A percentile compares a stretch with the other conserved stretches of the same genome.
These are phyloP conservation scores for Trachurus trachurus DNA, from an alignment of 2,797 vertebrate genomes.

Conservation along the genomic window DNA sequence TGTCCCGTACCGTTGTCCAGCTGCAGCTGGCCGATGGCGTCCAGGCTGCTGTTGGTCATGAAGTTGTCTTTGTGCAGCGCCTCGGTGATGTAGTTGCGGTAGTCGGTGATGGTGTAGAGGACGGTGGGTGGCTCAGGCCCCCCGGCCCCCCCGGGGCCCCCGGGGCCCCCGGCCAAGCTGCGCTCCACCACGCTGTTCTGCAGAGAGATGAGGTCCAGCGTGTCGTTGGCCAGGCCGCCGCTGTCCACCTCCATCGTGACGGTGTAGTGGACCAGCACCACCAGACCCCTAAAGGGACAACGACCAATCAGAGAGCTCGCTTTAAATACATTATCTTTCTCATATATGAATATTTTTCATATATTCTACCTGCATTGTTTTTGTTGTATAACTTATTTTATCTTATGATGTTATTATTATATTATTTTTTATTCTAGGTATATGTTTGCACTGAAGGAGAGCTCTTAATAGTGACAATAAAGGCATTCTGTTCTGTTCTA, in stretches of 20 bases:
- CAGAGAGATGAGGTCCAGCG: constrained; percentile 91
- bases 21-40: constrained; percentile 82
- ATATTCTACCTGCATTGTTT: too few relatives aligned
- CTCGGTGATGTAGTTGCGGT: constrained; percentile 92
- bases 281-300: constrained; percentile 77
- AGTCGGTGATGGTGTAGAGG: constrained; percentile 93
- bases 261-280: constrained; percentile 90
- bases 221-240: constrained; percentile 86
- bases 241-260: constrained; percentile 90
- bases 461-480: too few relatives aligned
- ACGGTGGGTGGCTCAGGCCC: constrained; percentile 87
- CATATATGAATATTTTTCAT: too few relatives aligned
- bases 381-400: too few relatives aligned
- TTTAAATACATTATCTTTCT: too few relatives aligned
- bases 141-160: too few relatives aligned
- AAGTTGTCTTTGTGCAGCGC: constrained; percentile 90
- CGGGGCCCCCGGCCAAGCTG: too few relatives aligned
- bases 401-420: too few relatives aligned
- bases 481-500: too few relatives aligned
- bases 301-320: not conserved
- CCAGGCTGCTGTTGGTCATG: constrained; percentile 87
- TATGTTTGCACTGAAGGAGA: too few relatives aligned
- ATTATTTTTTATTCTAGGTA: too few relatives aligned
- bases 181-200: constrained; percentile 90
- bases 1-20: constrained; percentile 85